A percentile compares a stretch with the other conserved stretches of the same genome.
Conservation (phyloP, 1,140 invertebrate genomes). For the Drosophila persimilis region DNA sequence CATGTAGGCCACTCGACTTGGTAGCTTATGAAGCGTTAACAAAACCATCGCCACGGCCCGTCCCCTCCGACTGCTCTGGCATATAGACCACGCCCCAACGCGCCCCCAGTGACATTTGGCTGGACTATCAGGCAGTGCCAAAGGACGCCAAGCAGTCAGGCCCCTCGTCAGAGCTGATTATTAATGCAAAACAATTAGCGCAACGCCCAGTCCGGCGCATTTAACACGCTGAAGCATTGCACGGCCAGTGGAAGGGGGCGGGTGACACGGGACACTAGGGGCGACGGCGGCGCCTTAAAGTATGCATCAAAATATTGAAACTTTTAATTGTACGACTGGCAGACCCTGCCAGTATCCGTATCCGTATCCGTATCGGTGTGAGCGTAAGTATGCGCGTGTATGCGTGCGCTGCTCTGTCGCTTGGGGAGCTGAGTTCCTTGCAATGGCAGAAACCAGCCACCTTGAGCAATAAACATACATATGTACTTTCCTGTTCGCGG, state of each 20-base stretch:
- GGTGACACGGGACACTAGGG: not conserved
- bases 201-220: slow-evolving; percentile 27
- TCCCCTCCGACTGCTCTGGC: not conserved
- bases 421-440: slow-evolving; percentile 1
- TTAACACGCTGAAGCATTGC: slow-evolving; percentile 35
- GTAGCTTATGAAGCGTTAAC: slow-evolving; percentile 35
- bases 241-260: not conserved
- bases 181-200: slow-evolving; percentile 59
- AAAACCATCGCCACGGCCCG: slow-evolving; percentile 1
- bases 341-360: not conserved
- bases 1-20: slow-evolving; percentile 12
- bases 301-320: slow-evolving; percentile 31
- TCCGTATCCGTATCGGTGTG: not conserved
- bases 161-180: slow-evolving; percentile 15
- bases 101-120: slow-evolving; percentile 10
- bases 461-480: slow-evolving; percentile 38
- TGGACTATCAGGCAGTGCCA: slow-evolving; percentile 10
- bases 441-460: not conserved
- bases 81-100: not conserved
- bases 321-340: slow-evolving; percentile 33
- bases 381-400: not conserved
- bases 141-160: not conserved
- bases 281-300: slow-evolving; percentile 13
- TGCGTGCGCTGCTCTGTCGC: slow-evolving; percentile 2
- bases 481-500: slow-evolving; percentile 26